A percentile compares a stretch with the other conserved stretches of the same genome.
Conservation (phyloP, 2,797 vertebrate genomes). For the Oreochromis mossambicus region DNA sequence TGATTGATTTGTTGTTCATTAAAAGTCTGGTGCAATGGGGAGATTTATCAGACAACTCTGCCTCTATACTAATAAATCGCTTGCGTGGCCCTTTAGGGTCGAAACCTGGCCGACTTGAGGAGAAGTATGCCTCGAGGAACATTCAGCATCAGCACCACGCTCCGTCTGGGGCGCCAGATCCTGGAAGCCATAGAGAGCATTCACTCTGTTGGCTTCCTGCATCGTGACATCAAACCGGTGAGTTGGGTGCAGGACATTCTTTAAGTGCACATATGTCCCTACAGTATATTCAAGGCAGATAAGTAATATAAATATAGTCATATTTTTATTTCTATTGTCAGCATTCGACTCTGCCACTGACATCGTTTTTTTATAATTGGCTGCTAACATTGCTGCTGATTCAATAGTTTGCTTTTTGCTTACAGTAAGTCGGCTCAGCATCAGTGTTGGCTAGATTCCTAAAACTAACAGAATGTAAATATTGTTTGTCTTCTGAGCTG, state of each 20-base stretch:
- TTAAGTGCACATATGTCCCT: neutral
- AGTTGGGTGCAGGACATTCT: constrained; percentile 27
- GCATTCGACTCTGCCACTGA: neutral
- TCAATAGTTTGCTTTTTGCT: constrained; percentile 1
- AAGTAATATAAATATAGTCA: neutral
- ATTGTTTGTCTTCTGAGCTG: neutral
- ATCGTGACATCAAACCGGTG: constrained; percentile 98
- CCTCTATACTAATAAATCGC: neutral
- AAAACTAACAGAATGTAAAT: constrained; percentile 11
- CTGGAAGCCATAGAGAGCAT: constrained; percentile 97
- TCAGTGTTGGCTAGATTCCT: neutral
- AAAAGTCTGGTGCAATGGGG: neutral
- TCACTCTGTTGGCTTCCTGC: constrained; percentile 96
- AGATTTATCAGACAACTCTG: neutral
- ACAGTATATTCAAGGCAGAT: neutral
- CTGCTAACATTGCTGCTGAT: neutral
- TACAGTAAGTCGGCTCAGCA: neutral
- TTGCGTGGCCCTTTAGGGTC: constrained; percentile 75
- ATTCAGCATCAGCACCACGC: constrained; percentile 93
- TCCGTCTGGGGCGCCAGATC: constrained; percentile 93
- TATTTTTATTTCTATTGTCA: neutral
- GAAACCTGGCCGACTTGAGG: constrained; percentile 94
- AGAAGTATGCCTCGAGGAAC: constrained; percentile 93
- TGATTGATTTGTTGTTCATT: neutral
- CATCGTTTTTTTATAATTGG: neutral